Conservation (phyloP, 2,113 vertebrate genomes). For the Crotophaga sulcirostris region DNA sequence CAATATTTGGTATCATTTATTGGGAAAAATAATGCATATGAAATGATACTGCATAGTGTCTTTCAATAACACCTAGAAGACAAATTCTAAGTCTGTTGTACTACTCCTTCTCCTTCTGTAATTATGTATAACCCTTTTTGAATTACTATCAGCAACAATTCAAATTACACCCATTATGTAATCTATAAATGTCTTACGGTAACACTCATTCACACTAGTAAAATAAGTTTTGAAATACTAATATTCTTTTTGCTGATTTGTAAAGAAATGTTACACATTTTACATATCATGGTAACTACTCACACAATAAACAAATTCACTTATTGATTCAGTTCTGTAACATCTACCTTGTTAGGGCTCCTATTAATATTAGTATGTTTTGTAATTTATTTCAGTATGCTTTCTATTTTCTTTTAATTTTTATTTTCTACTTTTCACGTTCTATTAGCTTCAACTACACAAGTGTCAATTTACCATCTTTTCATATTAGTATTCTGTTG, state of each 20-base stretch:
- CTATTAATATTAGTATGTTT: not conserved
- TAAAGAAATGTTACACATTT: constrained; percentile 9
- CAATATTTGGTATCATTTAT: constrained; percentile 21
- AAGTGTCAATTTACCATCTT: not conserved
- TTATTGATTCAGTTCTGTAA: not conserved
- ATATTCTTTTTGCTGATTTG: not conserved
- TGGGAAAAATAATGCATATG: constrained; percentile 25
- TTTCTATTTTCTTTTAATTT: not conserved
- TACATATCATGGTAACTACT: not conserved
- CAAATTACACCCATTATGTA: not conserved
- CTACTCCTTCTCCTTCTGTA: not conserved
- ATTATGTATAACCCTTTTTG: not conserved
- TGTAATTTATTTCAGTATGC: not conserved
- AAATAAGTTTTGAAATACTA: not conserved
- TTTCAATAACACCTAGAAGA: constrained; percentile 3
- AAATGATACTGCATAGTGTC: not conserved
- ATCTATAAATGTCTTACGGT: not conserved
- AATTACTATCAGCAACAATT: not conserved
- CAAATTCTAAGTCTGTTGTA: not conserved
- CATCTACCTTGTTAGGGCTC: not conserved
- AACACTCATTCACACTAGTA: not conserved
- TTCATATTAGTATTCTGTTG: not conserved
- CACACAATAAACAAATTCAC: not conserved
- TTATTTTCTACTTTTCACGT: not conserved
- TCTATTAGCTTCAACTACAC: not conserved